These are phyloP conservation scores for Athene noctua DNA, from an alignment of 2,113 vertebrate species.

Conservation along the genomic window DNA sequence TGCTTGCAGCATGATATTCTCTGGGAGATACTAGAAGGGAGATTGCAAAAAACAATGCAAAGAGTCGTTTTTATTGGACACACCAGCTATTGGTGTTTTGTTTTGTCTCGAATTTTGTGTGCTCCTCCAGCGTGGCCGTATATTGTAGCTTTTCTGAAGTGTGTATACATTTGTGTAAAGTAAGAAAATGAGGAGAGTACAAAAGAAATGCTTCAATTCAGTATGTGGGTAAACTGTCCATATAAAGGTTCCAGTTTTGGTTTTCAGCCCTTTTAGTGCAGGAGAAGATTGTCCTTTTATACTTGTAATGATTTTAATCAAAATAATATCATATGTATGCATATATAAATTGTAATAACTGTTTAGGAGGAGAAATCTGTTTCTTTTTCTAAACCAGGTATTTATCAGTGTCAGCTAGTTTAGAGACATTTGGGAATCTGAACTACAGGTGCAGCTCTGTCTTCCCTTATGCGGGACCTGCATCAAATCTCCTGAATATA, in stretches of 20 bases:
- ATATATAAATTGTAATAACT: neutral
- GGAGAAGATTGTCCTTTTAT: neutral
- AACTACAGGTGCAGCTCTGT: neutral
- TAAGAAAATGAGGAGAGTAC: neutral
- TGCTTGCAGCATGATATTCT: neutral
- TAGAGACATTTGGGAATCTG: neutral
- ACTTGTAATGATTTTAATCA: neutral
- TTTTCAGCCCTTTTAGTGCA: neutral
- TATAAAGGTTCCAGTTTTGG: neutral
- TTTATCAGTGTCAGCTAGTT: neutral
- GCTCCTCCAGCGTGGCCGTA: neutral
- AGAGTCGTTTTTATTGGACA: neutral
- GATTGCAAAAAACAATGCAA: neutral
- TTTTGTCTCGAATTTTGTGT: neutral
- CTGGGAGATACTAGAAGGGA: neutral
- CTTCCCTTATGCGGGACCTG: neutral
- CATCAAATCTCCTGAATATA: neutral
- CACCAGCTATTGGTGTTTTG: neutral
- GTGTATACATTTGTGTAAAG: neutral
- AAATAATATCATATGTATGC: neutral
- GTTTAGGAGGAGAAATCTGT: neutral
- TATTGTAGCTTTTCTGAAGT: neutral
- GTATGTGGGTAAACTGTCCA: neutral
- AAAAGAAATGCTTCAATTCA: neutral
- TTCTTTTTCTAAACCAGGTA: neutral